These are phyloP conservation scores for Drosophila quadrilineata DNA, from an alignment of 1,140 invertebrate species.

Conservation along the genomic window DNA sequence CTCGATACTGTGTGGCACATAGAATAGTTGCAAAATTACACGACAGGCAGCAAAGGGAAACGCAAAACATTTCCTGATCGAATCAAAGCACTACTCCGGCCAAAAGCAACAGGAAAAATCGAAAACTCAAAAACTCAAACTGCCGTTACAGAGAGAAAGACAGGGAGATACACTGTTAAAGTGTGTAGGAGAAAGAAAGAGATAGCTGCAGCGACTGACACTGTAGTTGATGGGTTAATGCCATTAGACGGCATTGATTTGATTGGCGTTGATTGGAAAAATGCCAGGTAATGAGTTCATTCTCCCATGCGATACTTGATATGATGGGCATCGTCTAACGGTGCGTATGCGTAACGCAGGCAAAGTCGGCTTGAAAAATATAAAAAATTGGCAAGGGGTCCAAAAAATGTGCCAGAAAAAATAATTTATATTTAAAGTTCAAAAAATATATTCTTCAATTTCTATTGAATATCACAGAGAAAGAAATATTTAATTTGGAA, in stretches of 20 bases:
- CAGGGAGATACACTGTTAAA: too few relatives aligned
- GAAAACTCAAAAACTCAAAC: constrained; percentile 31
- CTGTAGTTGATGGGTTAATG: constrained; percentile 76
- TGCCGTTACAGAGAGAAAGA: constrained; percentile 5
- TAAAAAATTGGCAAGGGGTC: neutral
- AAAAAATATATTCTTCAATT: too few relatives aligned
- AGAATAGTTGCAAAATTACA: constrained; percentile 56
- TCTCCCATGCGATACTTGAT: constrained; percentile 1
- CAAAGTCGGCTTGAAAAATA: neutral
- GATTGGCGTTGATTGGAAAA: constrained; percentile 78
- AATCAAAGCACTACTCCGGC: constrained; percentile 62
- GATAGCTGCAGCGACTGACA: constrained; percentile 36
- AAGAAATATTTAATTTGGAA: constrained; percentile 3
- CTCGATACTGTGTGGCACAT: neutral
- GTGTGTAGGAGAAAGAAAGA: neutral
- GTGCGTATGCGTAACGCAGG: constrained; percentile 33
- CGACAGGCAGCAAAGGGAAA: constrained; percentile 24
- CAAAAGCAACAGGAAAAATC: constrained; percentile 34
- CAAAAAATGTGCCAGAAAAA: neutral
- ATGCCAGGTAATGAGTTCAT: constrained; percentile 48
- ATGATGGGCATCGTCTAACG: neutral
- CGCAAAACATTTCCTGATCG: constrained; percentile 68
- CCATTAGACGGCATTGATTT: constrained; percentile 78
- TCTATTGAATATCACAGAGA: too few relatives aligned
- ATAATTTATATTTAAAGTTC: too few relatives aligned